A percentile compares a stretch with the other conserved stretches of the same genome.
These are phyloP conservation scores for Agrotis ipsilon DNA, from an alignment of 2,888 invertebrate species.

Conservation along the genomic window DNA sequence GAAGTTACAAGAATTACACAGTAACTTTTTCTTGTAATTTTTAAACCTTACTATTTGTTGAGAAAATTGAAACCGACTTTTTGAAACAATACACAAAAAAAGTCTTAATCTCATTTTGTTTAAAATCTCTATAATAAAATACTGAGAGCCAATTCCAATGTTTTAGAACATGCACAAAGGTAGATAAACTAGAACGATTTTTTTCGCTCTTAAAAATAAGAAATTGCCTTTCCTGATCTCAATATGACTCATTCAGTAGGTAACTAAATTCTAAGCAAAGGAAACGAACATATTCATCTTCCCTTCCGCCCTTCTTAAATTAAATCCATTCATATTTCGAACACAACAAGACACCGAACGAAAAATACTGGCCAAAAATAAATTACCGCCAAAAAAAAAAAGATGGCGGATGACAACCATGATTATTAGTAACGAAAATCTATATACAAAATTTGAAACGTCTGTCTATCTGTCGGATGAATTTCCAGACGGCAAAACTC, in stretches of 20 bases:
- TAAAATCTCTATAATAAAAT: too few species aligned
- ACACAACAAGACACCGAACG: conserved; percentile 3
- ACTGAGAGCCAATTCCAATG: too few species aligned
- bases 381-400: conserved; percentile 1
- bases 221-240: background rate
- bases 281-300: conserved; percentile 13
- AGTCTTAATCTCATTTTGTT: too few species aligned
- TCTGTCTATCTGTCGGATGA: conserved; percentile 63
- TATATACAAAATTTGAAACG: conserved; percentile 60
- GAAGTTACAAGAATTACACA: too few species aligned
- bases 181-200: too few species aligned
- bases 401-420: conserved; percentile 8
- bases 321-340: conserved; percentile 20
- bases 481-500: conserved; percentile 64
- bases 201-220: too few species aligned
- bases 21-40: too few species aligned
- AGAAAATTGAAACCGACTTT: too few species aligned
- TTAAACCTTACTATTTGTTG: too few species aligned
- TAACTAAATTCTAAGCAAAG: conserved; percentile 19
- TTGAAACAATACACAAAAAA: too few species aligned
- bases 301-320: conserved; percentile 23
- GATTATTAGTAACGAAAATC: conserved; percentile 49
- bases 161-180: too few species aligned
- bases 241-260: background rate
- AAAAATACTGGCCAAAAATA: conserved; percentile 3